phyloP scores from a whole-genome alignment of 2,888 invertebrate species.

The Geophilus truncorum region DNA sequence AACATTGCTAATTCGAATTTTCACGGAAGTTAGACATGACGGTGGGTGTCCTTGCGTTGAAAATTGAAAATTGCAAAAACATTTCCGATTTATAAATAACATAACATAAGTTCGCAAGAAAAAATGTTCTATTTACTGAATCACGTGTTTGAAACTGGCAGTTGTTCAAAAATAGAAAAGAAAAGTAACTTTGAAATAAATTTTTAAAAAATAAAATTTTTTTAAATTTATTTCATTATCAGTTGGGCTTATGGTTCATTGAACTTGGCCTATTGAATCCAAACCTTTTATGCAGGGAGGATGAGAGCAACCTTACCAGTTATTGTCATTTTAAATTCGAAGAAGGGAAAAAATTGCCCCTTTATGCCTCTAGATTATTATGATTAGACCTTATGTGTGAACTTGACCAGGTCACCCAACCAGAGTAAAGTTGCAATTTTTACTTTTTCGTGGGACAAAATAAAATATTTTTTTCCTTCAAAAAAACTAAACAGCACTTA shows the following conservation, averaged over 20 bases:
- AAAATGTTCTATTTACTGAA: no score
- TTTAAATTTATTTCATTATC: not conserved
- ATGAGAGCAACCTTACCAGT: not conserved
- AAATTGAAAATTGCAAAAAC: no score
- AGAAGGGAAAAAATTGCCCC: not conserved
- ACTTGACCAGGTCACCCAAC: constrained; percentile 1
- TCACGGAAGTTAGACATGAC: no score
- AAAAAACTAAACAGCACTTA: not conserved
- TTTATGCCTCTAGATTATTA: not conserved
- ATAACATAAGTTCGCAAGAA: not conserved
- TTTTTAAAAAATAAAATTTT: no score
- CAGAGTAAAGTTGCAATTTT: not conserved
- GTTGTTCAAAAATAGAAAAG: no score
- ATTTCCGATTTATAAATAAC: not conserved
- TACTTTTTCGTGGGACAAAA: no score
- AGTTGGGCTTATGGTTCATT: not conserved
- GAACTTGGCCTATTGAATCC: not conserved
- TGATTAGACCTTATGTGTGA: constrained; percentile 1
- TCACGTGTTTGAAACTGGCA: not conserved
- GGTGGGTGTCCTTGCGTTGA: no score
- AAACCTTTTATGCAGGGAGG: not conserved
- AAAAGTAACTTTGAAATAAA: no score
- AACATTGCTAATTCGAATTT: no score
- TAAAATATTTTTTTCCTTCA: not conserved
- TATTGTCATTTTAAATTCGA: constrained; percentile 6